These are phyloP conservation scores for Copsychus sechellarum DNA, from an alignment of 2,113 vertebrate genomes.

Conservation along the genomic window DNA sequence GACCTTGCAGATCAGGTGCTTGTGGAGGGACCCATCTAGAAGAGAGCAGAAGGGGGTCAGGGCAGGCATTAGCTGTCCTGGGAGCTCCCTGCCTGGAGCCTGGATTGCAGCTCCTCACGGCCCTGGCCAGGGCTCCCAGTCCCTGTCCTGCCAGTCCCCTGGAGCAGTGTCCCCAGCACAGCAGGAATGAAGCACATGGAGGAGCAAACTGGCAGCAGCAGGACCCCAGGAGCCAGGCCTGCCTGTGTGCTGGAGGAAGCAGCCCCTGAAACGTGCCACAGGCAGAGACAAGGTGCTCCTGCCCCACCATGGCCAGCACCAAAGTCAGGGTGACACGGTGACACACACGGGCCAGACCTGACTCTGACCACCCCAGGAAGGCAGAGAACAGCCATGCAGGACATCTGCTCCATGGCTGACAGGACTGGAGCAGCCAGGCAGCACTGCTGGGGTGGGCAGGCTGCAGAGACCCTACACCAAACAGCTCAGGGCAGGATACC, in stretches of 20 bases:
- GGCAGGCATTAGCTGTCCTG: neutral
- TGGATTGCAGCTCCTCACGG: neutral
- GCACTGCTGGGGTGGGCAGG: neutral
- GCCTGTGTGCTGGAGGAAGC: rapidly evolving
- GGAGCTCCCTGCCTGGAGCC: neutral
- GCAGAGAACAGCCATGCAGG: rapidly evolving
- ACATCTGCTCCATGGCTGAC: neutral
- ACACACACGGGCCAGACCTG: neutral
- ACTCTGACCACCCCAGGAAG: neutral
- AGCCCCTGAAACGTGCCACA: rapidly evolving
- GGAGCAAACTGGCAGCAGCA: neutral
- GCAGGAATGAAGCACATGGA: neutral
- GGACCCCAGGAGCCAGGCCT: neutral
- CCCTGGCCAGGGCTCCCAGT: neutral
- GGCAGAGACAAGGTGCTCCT: neutral
- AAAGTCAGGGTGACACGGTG: rapidly evolving
- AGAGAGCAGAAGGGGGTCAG: slow-evolving; percentile 32
- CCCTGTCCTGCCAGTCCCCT: neutral
- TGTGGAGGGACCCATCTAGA: slow-evolving; percentile 63
- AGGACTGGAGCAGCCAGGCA: neutral
- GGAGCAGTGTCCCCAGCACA: neutral
- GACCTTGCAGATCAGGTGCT: slow-evolving; percentile 77
- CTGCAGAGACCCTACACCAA: rapidly evolving
- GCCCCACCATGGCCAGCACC: rapidly evolving
- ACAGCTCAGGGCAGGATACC: neutral